A percentile compares a stretch with the other conserved stretches of the same genome.
Evolutionary conservation across 2,113 vertebrate genomes (phyloP).

Genomic region (Meleagris gallopavo): DNA sequence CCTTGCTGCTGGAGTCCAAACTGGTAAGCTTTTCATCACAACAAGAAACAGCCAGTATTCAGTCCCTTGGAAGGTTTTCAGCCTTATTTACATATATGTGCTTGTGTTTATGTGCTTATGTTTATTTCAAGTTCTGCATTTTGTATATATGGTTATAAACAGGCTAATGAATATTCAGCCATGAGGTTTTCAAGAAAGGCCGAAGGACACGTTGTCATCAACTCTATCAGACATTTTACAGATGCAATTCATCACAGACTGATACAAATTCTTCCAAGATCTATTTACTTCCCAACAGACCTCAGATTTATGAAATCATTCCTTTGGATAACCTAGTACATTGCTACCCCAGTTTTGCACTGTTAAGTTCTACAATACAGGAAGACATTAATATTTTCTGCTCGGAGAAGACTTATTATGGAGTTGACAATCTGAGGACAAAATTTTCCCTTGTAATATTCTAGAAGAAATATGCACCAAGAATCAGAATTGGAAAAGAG

Average conservation of each 20-base stretch:
- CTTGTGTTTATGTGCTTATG: background rate
- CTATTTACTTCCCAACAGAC: background rate
- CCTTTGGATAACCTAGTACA: background rate
- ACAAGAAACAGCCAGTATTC: background rate
- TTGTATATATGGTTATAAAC: background rate
- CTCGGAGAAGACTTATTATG: background rate
- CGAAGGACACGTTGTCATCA: background rate
- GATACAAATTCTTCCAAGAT: background rate
- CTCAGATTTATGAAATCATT: background rate
- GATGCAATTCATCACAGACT: background rate
- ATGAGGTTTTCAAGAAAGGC: background rate
- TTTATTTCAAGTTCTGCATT: background rate
- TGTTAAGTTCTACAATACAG: background rate
- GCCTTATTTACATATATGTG: accelerated
- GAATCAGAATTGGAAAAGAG: background rate
- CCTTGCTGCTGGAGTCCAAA: background rate
- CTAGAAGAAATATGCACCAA: background rate
- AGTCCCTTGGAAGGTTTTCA: background rate
- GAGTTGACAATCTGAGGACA: background rate
- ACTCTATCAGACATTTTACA: background rate
- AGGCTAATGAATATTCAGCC: background rate
- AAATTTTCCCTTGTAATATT: background rate
- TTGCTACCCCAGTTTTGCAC: background rate
- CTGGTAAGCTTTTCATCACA: background rate
- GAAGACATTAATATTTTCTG: accelerated